Base-by-base conservation (phyloP, 2,797 vertebrate genomes). In the Lepilemur septentrionalis region DNA sequence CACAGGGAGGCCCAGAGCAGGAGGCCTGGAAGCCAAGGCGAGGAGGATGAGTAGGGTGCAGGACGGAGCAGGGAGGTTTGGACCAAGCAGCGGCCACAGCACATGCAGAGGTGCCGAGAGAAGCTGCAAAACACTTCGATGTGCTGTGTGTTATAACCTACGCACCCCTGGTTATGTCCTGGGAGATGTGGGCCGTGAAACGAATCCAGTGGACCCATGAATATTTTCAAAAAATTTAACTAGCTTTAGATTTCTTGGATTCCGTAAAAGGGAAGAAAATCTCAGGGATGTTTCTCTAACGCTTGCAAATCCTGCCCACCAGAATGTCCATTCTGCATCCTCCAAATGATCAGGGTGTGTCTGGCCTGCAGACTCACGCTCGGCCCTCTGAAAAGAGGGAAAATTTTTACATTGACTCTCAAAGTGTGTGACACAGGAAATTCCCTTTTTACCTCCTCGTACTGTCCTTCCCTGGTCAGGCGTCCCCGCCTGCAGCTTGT, bases 191-290 rank as follows among this genome's bases (percentile, higher is more conserved):
- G 35, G 20, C 20, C 48, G 30, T 17, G 48, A 70, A 32, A 28
- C 48, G 63, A 59, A 20, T 69, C 86, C 13, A 22, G 17, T 4
- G 43, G 79, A 61, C 32, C 35, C 28, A 30, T 67, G 35, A 48
- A 32, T 65, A 23, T 78, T 87, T 70, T 55, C 0, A 13, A 55
- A 89, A 52, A 13, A 38, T 28, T 38, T 28, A 55, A 46, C 48
- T 69, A 61, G 35, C 32, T 90, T 81, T 92, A 70, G 59, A 65
- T 80, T 83, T 63, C 65, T 87, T 83, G 46, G 57, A 38, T 46
- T 93, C 11, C 11, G 50, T 32, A 32, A 28, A 81, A 83, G 17
- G 23, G 57, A 75, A 70, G 43, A 84, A 86, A 83, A 85, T 2
- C 10, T 25, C 1, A 20, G 15, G 70, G 25, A n/a, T 52, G 41